A percentile compares a stretch with the other conserved stretches of the same genome.
These are phyloP conservation scores for Anoplophora glabripennis DNA, from an alignment of 1,140 invertebrate species.

Conservation along the genomic window DNA sequence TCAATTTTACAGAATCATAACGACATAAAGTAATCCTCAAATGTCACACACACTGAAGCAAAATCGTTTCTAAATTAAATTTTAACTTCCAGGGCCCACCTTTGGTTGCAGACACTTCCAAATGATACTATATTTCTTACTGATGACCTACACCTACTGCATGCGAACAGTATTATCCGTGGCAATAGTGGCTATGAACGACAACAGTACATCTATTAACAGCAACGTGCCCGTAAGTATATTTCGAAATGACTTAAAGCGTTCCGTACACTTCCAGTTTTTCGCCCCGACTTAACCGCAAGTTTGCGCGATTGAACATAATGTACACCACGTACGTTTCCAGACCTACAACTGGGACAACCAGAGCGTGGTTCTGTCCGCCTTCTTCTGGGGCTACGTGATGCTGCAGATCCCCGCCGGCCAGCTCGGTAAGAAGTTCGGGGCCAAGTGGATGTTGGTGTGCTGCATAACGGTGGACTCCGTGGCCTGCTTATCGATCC, in stretches of 20 bases:
- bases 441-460: slow-evolving; percentile 61
- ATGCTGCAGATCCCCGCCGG: slow-evolving; percentile 63
- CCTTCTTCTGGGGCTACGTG: slow-evolving; percentile 66
- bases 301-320: too few species aligned
- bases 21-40: too few species aligned
- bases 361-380: slow-evolving; percentile 57
- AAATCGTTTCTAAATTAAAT: neutral
- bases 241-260: too few species aligned
- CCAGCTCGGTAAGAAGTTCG: slow-evolving; percentile 61
- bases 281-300: too few species aligned
- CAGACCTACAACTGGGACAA: slow-evolving; percentile 49
- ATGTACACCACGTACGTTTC: too few species aligned
- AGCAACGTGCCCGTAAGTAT: slow-evolving; percentile 16
- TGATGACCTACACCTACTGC: slow-evolving; percentile 26
- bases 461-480: slow-evolving; percentile 29
- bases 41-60: too few species aligned
- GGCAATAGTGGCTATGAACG: slow-evolving; percentile 37
- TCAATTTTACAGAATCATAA: too few species aligned
- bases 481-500: slow-evolving; percentile 21
- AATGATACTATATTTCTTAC: slow-evolving; percentile 22
- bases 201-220: slow-evolving; percentile 19
- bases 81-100: slow-evolving; percentile 10
- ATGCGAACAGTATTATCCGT: slow-evolving; percentile 33
- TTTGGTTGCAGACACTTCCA: slow-evolving; percentile 22
- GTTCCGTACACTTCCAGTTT: too few species aligned